Evolutionary conservation across 2,797 vertebrate species (phyloP), one percentile per base, ranked within the genome.

Genomic region (Hipposideros larvatus): DNA sequence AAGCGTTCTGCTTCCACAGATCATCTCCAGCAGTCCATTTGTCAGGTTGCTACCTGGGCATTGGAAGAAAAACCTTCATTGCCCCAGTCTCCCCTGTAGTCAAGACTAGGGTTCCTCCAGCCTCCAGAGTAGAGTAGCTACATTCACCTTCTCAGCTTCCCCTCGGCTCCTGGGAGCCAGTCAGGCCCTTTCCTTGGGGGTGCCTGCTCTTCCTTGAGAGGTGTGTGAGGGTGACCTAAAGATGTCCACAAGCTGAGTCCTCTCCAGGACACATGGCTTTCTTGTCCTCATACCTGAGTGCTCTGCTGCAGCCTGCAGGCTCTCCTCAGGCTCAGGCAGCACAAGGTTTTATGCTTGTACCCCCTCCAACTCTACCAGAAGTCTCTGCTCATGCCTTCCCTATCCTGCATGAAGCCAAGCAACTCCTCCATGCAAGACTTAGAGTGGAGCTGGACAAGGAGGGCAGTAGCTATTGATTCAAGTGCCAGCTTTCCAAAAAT

Each of bases 21-120:
- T 55, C 48, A 63, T 37, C 31, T 71, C 77, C 24, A 75, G 41
- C 21, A 96, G 59, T 51, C 22, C 16, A 5, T 84, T 75, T 85
- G 31, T 85, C 82, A 63, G 5, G 70, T 79, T 74, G 7, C 22
- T 92, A 43, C 14, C 65, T 61, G 14, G 28, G 8, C 16, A 74
- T 82, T 68, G 34, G 22, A 79, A 95, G 18, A n/a, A 91, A 96
- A 46, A n/a, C 11, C 26, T n/a, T 91, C 19, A 55, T 78, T n/a
- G 65, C 28, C 22, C 19, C 9, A 46, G 1, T 90, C 16, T n/a
- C 24, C 11, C 14, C 43, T 59, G 5, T 1, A 83, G 26, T 61
- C 66, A 92, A 86, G 31, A 15, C 6, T 46, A 74, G 24, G 46
- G 2, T 63, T 91, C 46, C 51, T 51, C 41, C 31, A 48, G 16